phyloP scores from a whole-genome alignment of 2,888 invertebrate genomes.

The Dyspetes luteomarginatus region DNA sequence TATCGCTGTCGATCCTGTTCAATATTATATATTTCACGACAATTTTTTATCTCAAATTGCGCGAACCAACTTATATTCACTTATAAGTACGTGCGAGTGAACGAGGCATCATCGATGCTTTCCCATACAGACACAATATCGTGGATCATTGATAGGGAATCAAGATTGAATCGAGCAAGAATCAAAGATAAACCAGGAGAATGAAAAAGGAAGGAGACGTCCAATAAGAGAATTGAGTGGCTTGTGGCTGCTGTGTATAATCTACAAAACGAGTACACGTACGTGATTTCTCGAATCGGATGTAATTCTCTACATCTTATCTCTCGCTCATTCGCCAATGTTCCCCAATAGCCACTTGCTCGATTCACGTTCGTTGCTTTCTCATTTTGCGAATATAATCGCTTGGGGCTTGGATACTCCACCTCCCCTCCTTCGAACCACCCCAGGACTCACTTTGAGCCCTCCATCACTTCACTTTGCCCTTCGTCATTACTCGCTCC shows the following conservation, averaged over 20 bases:
- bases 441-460: too few species aligned
- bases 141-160: background rate
- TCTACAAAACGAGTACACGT: slow-evolving; percentile 62
- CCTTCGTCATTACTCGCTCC: slow-evolving; percentile 43
- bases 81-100: background rate
- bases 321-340: slow-evolving; percentile 49
- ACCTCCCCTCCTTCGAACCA: slow-evolving; percentile 5
- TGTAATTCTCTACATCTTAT: slow-evolving; percentile 71
- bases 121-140: background rate
- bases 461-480: slow-evolving; percentile 42
- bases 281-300: slow-evolving; percentile 71
- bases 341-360: slow-evolving; percentile 64
- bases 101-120: slow-evolving; percentile 19
- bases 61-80: background rate
- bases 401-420: slow-evolving; percentile 60
- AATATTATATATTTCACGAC: too few species aligned
- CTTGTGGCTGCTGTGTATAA: slow-evolving; percentile 6
- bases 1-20: too few species aligned
- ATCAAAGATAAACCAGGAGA: slow-evolving; percentile 54
- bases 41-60: background rate
- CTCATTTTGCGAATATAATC: slow-evolving; percentile 67
- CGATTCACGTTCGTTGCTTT: slow-evolving; percentile 62
- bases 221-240: slow-evolving; percentile 11
- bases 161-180: slow-evolving; percentile 61
- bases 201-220: background rate